phyloP scores from a whole-genome alignment of 2,113 vertebrate species.

The Prunella fulvescens region DNA sequence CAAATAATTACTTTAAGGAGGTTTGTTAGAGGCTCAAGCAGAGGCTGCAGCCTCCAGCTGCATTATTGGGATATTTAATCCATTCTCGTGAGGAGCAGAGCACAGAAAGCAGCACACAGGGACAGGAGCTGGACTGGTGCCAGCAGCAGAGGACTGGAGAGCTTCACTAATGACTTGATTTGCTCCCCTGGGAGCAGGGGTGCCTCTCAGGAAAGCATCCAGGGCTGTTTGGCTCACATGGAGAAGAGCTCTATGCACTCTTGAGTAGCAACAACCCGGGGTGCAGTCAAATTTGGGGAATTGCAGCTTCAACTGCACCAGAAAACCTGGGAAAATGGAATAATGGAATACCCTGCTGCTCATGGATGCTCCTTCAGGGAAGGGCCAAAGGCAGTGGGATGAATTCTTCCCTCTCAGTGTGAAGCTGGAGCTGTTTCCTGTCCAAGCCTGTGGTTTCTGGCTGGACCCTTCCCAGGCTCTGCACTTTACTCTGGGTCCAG shows the following conservation, averaged over 20 bases:
- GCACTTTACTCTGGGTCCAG: background rate
- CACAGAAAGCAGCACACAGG: background rate
- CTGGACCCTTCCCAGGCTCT: background rate
- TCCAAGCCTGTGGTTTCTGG: background rate
- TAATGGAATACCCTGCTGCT: background rate
- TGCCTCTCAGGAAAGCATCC: background rate
- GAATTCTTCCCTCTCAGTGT: background rate
- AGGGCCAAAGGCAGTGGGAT: background rate
- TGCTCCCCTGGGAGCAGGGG: background rate
- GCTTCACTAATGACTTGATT: background rate
- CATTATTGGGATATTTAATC: background rate
- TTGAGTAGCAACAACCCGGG: background rate
- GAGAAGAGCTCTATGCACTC: background rate
- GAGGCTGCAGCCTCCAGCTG: background rate
- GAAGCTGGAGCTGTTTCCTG: background rate
- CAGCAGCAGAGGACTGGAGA: background rate
- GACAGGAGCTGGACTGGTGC: background rate
- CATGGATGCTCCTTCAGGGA: background rate
- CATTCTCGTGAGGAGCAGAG: background rate
- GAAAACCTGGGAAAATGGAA: background rate
- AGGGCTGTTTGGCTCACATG: fast-evolving
- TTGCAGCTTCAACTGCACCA: background rate
- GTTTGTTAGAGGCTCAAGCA: background rate
- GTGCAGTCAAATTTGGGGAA: background rate
- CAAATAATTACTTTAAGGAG: background rate